Base-by-base conservation (phyloP, 2,888 invertebrate species). In the Norana najaformis region DNA sequence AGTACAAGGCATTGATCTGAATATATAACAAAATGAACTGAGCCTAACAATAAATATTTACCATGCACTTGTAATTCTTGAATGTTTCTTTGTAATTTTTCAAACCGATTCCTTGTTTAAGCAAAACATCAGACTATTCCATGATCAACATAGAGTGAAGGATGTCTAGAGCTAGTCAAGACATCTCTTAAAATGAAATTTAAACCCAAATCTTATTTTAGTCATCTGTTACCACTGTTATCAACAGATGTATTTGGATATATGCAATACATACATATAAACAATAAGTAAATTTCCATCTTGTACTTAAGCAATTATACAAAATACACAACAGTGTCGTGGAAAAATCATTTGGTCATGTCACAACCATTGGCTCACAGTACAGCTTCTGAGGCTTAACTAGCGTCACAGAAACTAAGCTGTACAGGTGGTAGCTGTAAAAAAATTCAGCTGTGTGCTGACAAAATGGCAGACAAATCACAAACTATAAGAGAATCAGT, bases 281-380 rank as follows among this genome's bases (percentile, higher is more conserved):
- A n/a, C 69, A 69, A n/a, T n/a, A 69, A 69, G 30, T 69, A 69
- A 69, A 69, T 69, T 69, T 69, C 69, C 11, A 6, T 23, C 2
- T 47, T n/a, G n/a, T 69, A n/a, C 13, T 53, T 30, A 30, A 69
- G 69, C 30, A 69, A 69, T n/a, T 69, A 69, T 69, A 69, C 69
- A 69, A 69, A 69, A 69, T 69, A 69, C 69, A n/a, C 69, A 69
- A 69, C 69, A 69, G n/a, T 69, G n/a, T 11, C 69, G n/a, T 8
- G n/a, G n/a, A 69, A 69, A n/a, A 69, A 69, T 69, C 69, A 69
- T 69, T 69, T 69, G 69, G 69, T 69, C 69, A 69, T 69, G n/a
- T 69, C 11, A 13, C n/a, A 69, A 69, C n/a, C n/a, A n/a, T n/a
- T n/a, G n/a, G n/a, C 69, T 69, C 69, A 69, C 69, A 69, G n/a